A percentile compares a stretch with the other conserved stretches of the same genome.
Conservation (phyloP, 2,113 vertebrate species). For the Nerophis ophidion region DNA sequence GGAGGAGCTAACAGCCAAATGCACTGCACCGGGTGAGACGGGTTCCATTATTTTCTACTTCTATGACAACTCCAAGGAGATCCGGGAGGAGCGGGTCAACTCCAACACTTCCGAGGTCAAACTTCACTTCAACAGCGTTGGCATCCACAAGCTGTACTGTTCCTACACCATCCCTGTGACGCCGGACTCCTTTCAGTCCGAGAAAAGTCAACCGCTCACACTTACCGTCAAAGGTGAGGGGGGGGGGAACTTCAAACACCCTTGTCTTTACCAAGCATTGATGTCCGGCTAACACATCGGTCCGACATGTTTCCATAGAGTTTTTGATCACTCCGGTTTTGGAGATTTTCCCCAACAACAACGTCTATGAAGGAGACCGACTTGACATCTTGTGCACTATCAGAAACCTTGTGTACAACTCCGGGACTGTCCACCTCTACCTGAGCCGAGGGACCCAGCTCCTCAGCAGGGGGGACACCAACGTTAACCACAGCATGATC, state of each 20-base stretch:
- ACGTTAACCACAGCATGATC: slow-evolving; percentile 15
- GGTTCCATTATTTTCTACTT: slow-evolving; percentile 51
- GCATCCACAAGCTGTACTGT: slow-evolving; percentile 47
- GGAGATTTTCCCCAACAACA: slow-evolving; percentile 34
- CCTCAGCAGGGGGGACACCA: not conserved
- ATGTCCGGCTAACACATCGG: not conserved
- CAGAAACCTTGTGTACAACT: rapidly evolving
- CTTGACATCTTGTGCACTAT: slow-evolving; percentile 49
- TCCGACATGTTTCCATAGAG: slow-evolving; percentile 42
- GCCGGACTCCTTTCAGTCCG: not conserved
- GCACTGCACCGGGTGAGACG: slow-evolving; percentile 46
- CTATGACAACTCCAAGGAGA: slow-evolving; percentile 21
- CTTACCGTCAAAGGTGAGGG: slow-evolving; percentile 54
- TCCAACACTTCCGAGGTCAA: not conserved
- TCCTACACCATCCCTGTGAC: slow-evolving; percentile 35
- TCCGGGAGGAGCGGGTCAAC: rapidly evolving
- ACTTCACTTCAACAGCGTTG: slow-evolving; percentile 1
- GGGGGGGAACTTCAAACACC: not conserved
- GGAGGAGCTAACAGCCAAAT: slow-evolving; percentile 40
- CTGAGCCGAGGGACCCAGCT: slow-evolving; percentile 32
- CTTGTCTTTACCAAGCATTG: not conserved
- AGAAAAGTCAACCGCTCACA: slow-evolving; percentile 28
- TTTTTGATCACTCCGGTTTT: slow-evolving; percentile 39
- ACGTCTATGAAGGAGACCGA: slow-evolving; percentile 64
- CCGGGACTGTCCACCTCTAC: not conserved